These are phyloP conservation scores for Onychomys leucogaster DNA, from an alignment of 2,797 vertebrate species.

Conservation along the genomic window DNA sequence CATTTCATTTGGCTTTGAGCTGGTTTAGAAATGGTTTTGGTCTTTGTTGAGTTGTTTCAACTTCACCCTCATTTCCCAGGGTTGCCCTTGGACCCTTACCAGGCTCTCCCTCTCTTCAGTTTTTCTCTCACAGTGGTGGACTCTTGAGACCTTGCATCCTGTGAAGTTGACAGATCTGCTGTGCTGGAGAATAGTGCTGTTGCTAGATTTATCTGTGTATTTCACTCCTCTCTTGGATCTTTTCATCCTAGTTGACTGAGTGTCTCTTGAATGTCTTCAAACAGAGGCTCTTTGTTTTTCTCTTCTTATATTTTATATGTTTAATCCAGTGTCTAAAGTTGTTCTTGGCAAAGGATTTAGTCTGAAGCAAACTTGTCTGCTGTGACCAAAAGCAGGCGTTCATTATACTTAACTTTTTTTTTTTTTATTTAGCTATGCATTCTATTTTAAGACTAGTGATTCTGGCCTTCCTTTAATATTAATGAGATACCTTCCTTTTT, in stretches of 20 bases:
- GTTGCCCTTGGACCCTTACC: not conserved
- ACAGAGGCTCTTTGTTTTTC: conserved; percentile 70
- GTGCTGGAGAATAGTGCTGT: not conserved
- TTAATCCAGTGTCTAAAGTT: conserved; percentile 66
- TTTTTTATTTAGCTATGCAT: conserved; percentile 42
- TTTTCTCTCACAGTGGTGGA: conserved; percentile 25
- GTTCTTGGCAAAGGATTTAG: conserved; percentile 64
- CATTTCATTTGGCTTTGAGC: not conserved
- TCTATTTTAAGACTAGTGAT: conserved; percentile 70
- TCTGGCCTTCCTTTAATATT: conserved; percentile 65
- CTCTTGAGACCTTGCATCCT: not conserved
- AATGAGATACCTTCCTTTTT: conserved; percentile 59
- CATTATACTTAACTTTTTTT: conserved; percentile 39
- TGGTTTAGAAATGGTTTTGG: conserved; percentile 14
- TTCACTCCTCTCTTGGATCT: conserved; percentile 4
- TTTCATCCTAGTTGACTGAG: not conserved
- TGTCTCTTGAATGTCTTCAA: conserved; percentile 53
- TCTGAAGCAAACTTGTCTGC: conserved; percentile 62
- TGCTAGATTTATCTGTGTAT: not conserved
- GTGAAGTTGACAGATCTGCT: not conserved
- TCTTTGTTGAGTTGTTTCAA: conserved; percentile 12
- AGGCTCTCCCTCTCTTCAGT: not conserved
- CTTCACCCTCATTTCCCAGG: not conserved
- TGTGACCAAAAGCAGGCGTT: conserved; percentile 66
- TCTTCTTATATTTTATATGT: conserved; percentile 61